phyloP scores from a whole-genome alignment of 2,888 invertebrate genomes.

The Vannuccia rotundouncinata region DNA sequence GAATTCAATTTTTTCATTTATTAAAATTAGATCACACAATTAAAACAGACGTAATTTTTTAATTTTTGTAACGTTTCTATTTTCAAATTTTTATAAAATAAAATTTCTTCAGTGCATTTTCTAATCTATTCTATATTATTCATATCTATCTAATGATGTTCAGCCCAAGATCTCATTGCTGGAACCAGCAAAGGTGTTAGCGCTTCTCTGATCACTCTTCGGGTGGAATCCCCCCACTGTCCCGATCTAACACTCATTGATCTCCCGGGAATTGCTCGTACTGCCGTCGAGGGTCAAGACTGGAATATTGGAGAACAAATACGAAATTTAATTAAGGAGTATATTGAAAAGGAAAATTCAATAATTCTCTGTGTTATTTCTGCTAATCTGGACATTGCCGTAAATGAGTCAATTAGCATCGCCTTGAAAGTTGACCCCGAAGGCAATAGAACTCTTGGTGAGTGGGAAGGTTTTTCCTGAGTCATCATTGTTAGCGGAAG shows the following conservation, averaged over 20 bases:
- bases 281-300: conserved; percentile 33
- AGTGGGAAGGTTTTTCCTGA: too few relatives aligned
- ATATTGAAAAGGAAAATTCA: conserved; percentile 37
- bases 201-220: conserved; percentile 35
- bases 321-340: conserved; percentile 32
- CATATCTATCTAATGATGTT: too few relatives aligned
- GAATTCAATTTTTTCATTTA: too few relatives aligned
- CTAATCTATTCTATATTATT: too few relatives aligned
- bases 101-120: too few relatives aligned
- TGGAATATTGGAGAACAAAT: conserved; percentile 17
- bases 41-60: too few relatives aligned
- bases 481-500: too few relatives aligned
- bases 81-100: too few relatives aligned
- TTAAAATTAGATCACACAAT: too few relatives aligned
- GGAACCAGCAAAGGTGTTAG: conserved; percentile 27
- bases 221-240: conserved; percentile 30
- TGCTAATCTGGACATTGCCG: conserved; percentile 40
- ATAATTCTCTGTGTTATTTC: conserved; percentile 40
- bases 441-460: conserved; percentile 36
- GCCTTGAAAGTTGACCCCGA: conserved; percentile 39
- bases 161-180: conserved; percentile 39
- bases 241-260: conserved; percentile 41
- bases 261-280: conserved; percentile 41
- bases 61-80: too few relatives aligned
- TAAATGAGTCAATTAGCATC: conserved; percentile 39